Evolutionary conservation across 2,797 vertebrate genomes (phyloP).

Genomic region (Sparidentex hasta): DNA sequence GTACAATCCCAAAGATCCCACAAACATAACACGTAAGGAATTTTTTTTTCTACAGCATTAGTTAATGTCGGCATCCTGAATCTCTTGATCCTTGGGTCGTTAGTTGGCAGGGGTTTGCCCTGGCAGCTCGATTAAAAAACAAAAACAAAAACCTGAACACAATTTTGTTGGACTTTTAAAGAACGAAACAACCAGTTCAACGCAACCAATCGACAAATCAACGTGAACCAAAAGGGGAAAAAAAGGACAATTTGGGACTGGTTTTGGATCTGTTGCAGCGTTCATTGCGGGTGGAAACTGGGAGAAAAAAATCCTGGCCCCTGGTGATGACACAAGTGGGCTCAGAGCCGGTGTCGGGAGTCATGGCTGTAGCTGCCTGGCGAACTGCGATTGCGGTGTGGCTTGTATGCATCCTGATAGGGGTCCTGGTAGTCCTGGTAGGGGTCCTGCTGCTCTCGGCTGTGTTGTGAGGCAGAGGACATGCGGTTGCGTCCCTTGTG

Average conservation of each 20-base stretch:
- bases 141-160: slow-evolving; percentile 46
- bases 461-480: slow-evolving; percentile 94
- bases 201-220: slow-evolving; percentile 39
- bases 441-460: slow-evolving; percentile 94
- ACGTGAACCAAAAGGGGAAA: slow-evolving; percentile 59
- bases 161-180: slow-evolving; percentile 50
- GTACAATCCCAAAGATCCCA: slow-evolving; percentile 66
- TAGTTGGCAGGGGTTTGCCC: slow-evolving; percentile 42
- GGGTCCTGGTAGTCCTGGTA: slow-evolving; percentile 94
- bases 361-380: slow-evolving; percentile 97
- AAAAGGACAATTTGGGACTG: slow-evolving; percentile 90
- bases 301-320: slow-evolving; percentile 48
- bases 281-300: slow-evolving; percentile 72
- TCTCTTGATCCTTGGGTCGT: slow-evolving; percentile 43
- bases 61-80: slow-evolving; percentile 47
- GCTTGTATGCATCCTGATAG: slow-evolving; percentile 98
- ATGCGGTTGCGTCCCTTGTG: slow-evolving; percentile 96
- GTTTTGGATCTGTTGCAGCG: slow-evolving; percentile 84
- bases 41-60: slow-evolving; percentile 41
- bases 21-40: slow-evolving; percentile 36
- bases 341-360: slow-evolving; percentile 97
- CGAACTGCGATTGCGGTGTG: slow-evolving; percentile 94
- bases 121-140: slow-evolving; percentile 37
- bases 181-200: slow-evolving; percentile 49
- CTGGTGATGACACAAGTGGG: slow-evolving; percentile 68